Evolutionary conservation across 2,797 vertebrate species (phyloP).

Genomic region (Acrossocheilus fasciatus): DNA sequence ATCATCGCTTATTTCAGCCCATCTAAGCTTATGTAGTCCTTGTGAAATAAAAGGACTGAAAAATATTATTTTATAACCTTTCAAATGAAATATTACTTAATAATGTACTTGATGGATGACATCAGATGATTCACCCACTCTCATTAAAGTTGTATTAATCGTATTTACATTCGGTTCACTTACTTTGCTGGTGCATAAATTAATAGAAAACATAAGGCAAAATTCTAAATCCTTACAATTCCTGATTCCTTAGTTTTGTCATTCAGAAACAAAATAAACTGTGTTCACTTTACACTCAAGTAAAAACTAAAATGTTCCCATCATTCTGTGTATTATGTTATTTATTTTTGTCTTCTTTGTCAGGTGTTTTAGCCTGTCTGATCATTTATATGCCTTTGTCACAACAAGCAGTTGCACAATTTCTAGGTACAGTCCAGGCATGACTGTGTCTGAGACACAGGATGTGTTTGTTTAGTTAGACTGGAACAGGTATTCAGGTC

Average conservation of each 20-base stretch:
- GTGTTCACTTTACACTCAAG: slow-evolving; percentile 34
- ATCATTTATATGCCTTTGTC: slow-evolving; percentile 33
- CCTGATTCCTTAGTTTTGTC: slow-evolving; percentile 17
- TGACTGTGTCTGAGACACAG: slow-evolving; percentile 24
- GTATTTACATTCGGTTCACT: slow-evolving; percentile 78
- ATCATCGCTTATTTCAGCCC: slow-evolving; percentile 56
- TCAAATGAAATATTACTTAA: slow-evolving; percentile 25
- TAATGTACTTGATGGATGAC: slow-evolving; percentile 12
- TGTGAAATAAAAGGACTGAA: slow-evolving; percentile 36
- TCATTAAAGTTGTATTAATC: slow-evolving; percentile 13
- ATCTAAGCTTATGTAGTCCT: slow-evolving; percentile 44
- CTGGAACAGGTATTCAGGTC: slow-evolving; percentile 40
- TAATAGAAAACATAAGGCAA: slow-evolving; percentile 80
- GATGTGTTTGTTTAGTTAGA: slow-evolving; percentile 41
- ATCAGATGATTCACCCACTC: neutral
- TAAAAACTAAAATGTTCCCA: slow-evolving; percentile 35
- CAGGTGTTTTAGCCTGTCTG: slow-evolving; percentile 33
- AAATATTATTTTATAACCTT: slow-evolving; percentile 39
- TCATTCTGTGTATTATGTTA: neutral
- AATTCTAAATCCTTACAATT: slow-evolving; percentile 66
- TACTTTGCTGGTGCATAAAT: slow-evolving; percentile 80
- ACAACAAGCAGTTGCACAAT: slow-evolving; percentile 32
- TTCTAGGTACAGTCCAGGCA: slow-evolving; percentile 20
- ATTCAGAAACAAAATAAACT: slow-evolving; percentile 34
- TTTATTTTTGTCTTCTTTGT: neutral